A percentile compares a stretch with the other conserved stretches of the same genome.
Evolutionary conservation across 2,797 vertebrate species (phyloP).

Genomic region (Oreonectes daqikongensis): DNA sequence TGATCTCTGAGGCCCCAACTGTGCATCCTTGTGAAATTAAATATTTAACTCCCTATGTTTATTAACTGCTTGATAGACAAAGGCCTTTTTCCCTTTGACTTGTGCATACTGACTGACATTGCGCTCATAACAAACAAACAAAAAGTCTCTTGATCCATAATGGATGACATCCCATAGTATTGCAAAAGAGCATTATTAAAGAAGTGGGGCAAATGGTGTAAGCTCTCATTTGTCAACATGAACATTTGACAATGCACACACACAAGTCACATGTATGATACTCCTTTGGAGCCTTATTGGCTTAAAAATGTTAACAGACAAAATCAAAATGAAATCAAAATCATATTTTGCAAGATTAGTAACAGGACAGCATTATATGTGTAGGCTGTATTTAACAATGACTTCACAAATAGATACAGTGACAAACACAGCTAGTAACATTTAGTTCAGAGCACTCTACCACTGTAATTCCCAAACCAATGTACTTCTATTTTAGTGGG

Average conservation of each 20-base stretch:
- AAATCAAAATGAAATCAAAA: slow-evolving; percentile 42
- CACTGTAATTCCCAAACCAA: no score
- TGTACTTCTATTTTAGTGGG: no score
- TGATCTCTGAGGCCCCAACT: slow-evolving; percentile 69
- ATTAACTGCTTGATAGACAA: slow-evolving; percentile 81
- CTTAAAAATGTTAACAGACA: slow-evolving; percentile 34
- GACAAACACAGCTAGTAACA: no score
- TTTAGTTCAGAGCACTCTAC: no score
- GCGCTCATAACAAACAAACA: slow-evolving; percentile 79
- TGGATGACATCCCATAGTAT: slow-evolving; percentile 76
- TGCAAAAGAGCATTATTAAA: slow-evolving; percentile 79
- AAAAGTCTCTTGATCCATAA: slow-evolving; percentile 77
- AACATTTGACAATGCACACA: slow-evolving; percentile 70
- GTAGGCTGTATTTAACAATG: no score
- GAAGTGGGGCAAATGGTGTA: slow-evolving; percentile 66
- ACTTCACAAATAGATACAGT: no score
- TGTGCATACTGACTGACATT: slow-evolving; percentile 81
- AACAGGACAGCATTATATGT: no score
- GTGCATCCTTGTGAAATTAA: slow-evolving; percentile 69
- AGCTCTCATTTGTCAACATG: slow-evolving; percentile 70
- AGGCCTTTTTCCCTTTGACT: slow-evolving; percentile 83
- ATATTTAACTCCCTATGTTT: slow-evolving; percentile 83
- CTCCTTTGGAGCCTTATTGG: slow-evolving; percentile 52
- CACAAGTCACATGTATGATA: slow-evolving; percentile 57
- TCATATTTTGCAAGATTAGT: slow-evolving; percentile 29